Evolutionary conservation across 2,888 invertebrate species (phyloP).

Genomic region (Lepidonotus clava): DNA sequence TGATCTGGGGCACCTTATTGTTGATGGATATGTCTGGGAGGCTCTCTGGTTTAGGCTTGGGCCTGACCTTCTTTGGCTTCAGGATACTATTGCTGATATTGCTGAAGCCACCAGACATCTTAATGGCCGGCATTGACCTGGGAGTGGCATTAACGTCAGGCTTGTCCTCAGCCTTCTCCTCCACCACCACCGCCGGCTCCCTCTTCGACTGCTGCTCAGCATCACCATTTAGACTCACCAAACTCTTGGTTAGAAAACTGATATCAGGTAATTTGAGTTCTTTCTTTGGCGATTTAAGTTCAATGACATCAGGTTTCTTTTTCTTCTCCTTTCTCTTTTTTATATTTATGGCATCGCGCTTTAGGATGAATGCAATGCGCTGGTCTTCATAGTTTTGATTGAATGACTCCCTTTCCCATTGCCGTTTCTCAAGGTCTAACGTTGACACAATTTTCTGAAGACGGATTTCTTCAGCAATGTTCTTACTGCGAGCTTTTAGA

Average conservation of each 20-base stretch:
- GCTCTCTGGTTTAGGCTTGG: not conserved
- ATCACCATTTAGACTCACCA: not conserved
- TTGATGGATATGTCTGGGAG: not conserved
- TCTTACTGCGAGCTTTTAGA: not conserved
- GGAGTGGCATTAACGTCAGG: not conserved
- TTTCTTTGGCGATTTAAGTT: not conserved
- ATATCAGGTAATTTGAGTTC: not conserved
- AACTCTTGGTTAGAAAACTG: not conserved
- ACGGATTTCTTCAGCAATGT: not conserved
- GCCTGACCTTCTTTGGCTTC: not conserved
- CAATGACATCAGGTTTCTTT: not conserved
- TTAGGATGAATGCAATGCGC: not conserved
- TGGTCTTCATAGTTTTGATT: constrained; percentile 26
- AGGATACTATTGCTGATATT: not conserved
- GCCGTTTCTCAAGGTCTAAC: not conserved
- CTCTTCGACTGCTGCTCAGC: not conserved
- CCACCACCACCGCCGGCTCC: not conserved
- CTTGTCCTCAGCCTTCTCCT: not conserved
- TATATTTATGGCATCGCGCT: not conserved
- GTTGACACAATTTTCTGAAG: not conserved
- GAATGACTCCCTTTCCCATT: not conserved
- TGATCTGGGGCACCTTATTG: not conserved
- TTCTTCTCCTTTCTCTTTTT: not conserved
- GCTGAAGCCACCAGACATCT: constrained; percentile 26
- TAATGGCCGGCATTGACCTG: not conserved